Evolutionary conservation across 2,113 vertebrate genomes (phyloP).

Genomic region (human (Homo sapiens)): DNA sequence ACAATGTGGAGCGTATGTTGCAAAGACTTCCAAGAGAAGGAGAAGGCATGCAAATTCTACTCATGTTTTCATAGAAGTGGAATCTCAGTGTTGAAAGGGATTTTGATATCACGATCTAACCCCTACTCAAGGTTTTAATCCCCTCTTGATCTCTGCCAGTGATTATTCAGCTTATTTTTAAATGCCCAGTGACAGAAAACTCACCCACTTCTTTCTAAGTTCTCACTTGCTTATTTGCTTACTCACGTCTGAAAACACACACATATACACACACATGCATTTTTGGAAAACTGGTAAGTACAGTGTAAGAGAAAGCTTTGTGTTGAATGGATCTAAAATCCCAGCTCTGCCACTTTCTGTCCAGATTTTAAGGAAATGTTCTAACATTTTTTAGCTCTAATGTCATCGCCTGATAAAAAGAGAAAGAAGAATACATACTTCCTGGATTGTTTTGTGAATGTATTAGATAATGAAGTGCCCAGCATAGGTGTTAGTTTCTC

Average conservation of each 20-base stretch:
- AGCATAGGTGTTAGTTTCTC: background rate
- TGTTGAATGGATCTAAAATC: background rate
- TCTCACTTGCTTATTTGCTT: background rate
- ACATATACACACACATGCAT: background rate
- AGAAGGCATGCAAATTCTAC: background rate
- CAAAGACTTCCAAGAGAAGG: background rate
- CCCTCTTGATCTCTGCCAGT: background rate
- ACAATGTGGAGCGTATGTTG: background rate
- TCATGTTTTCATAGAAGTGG: background rate
- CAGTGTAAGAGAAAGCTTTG: background rate
- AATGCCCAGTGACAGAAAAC: background rate
- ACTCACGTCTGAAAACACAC: background rate
- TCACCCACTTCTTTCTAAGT: background rate
- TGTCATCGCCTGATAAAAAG: background rate
- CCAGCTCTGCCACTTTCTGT: background rate
- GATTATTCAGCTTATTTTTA: background rate
- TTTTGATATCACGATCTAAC: background rate
- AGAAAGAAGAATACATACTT: background rate
- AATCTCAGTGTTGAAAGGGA: background rate
- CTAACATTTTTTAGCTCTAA: background rate
- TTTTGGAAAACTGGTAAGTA: background rate
- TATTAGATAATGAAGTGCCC: background rate
- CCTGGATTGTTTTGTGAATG: background rate
- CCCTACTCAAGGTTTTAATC: background rate
- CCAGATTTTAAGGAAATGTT: constrained; percentile 14